phyloP scores from a whole-genome alignment of 64 coral and sea anemone species.

The Cladopsammia gracilis region DNA sequence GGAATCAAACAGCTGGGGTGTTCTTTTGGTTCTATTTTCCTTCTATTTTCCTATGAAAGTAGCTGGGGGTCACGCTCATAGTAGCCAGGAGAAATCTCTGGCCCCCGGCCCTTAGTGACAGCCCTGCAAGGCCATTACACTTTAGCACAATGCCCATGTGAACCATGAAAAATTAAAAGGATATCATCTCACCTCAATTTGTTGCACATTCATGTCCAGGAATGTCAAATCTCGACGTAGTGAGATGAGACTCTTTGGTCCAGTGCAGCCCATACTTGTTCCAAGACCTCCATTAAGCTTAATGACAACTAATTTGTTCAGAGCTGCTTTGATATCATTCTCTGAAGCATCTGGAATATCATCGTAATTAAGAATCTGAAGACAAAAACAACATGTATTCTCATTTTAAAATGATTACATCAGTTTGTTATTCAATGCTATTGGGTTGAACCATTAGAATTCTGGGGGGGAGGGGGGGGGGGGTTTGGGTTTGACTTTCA shows the following conservation, averaged over 20 bases:
- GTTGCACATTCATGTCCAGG: slow-evolving; percentile 95
- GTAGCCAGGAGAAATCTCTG: too few relatives aligned
- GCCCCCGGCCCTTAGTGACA: too few relatives aligned
- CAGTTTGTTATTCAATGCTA: too few relatives aligned
- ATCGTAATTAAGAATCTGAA: slow-evolving; percentile 86
- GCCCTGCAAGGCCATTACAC: background rate
- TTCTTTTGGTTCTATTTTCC: too few relatives aligned
- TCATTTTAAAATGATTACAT: background rate
- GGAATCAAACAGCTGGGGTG: too few relatives aligned
- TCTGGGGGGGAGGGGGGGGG: too few relatives aligned
- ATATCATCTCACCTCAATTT: slow-evolving; percentile 78
- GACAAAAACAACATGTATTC: background rate
- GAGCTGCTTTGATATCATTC: slow-evolving; percentile 52
- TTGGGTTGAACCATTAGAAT: too few relatives aligned
- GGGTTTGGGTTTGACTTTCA: too few relatives aligned
- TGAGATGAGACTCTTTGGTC: slow-evolving; percentile 93
- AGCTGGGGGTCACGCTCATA: too few relatives aligned
- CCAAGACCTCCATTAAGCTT: slow-evolving; percentile 98
- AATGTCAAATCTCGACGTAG: slow-evolving; percentile 94
- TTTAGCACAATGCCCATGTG: too few relatives aligned
- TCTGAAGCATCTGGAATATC: slow-evolving; percentile 51
- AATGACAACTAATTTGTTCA: slow-evolving; percentile 93
- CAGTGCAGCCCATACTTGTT: slow-evolving; percentile 97
- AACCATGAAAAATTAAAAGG: too few relatives aligned
- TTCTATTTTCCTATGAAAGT: too few relatives aligned